Evolutionary conservation across 2,113 vertebrate genomes (phyloP), one percentile per base, ranked within the genome.

Genomic region (Leptobrachium leishanense): DNA sequence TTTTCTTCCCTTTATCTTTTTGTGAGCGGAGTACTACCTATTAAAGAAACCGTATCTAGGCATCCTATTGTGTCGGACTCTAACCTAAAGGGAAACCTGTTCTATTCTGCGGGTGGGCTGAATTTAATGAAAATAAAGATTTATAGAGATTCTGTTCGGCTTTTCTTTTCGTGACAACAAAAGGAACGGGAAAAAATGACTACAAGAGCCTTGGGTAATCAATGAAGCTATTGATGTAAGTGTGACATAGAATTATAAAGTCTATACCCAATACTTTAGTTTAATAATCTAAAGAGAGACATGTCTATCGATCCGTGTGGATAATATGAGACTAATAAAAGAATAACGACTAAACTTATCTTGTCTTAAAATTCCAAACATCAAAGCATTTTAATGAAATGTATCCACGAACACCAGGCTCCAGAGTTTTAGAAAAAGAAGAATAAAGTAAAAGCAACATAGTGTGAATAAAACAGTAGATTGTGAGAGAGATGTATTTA

Each of bases 1-100:
- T 95, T 96, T 94, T 92, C 86, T 71, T 90, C 86, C 88, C 88
- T 90, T 86, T 84, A 84, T 91, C 90, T 92, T 91, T 31, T 92
- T 89, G 50, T 3, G 6, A 88, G 89, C 90, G 91, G 91, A 92
- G 91, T 90, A 91, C 91, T 87, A 87, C 65, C 81, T 84, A 91
- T 86, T 85, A 88, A 92, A 91, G 90, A 86, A 89, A 89, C 76
- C 53, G 43, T 68, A 68, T 13, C 66, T 43, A 43, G 66, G 43
- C 20, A 68, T 43, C 40, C 7, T 43, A 43, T 15, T 43, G 40
- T 68, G 13, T 8, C 6, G 41, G 11, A 42, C 40, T 68, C 11
- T 68, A n/a, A 13, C 66, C 42, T 9, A 43, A 68, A 43, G 55
- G 55, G 55, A 15, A 4, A 15, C 9, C 55, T 12, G 13, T 59